These are phyloP conservation scores for Glossophaga mutica DNA, from an alignment of 2,797 vertebrate genomes.

Conservation along the genomic window DNA sequence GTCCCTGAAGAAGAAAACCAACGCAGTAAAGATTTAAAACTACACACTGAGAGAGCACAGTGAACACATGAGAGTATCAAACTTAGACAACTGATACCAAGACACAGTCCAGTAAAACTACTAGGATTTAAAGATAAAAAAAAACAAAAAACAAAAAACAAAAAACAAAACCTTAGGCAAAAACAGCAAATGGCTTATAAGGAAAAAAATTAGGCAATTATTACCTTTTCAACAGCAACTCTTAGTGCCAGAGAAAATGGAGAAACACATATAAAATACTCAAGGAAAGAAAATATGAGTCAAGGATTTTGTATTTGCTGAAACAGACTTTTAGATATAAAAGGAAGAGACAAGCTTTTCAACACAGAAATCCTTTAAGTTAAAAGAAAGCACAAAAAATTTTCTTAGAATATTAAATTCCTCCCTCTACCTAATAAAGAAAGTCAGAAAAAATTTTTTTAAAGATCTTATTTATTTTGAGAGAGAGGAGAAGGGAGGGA, in stretches of 20 bases:
- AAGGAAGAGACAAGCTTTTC: background rate
- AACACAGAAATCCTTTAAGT: background rate
- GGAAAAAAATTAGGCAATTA: background rate
- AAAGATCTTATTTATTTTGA: too few relatives aligned
- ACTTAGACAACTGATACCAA: background rate
- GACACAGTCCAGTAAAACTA: background rate
- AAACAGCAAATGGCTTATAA: background rate
- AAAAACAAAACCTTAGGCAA: background rate
- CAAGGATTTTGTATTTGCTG: background rate
- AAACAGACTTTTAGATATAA: background rate
- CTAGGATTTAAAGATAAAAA: background rate
- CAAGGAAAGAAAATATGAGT: background rate
- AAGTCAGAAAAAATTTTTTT: background rate
- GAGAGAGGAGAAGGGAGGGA: too few relatives aligned
- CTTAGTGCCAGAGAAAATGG: background rate
- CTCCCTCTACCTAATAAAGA: background rate
- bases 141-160: too few relatives aligned
- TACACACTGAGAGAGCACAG: background rate
- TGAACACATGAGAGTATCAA: background rate
- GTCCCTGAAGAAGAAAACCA: background rate
- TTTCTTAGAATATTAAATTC: constrained; percentile 6
- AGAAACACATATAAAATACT: background rate
- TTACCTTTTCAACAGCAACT: background rate
- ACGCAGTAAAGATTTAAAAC: background rate
- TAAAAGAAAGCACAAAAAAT: constrained; percentile 14